These are phyloP conservation scores for Neodon shergylaensis DNA, from an alignment of 2,113 vertebrate species.

Conservation along the genomic window DNA sequence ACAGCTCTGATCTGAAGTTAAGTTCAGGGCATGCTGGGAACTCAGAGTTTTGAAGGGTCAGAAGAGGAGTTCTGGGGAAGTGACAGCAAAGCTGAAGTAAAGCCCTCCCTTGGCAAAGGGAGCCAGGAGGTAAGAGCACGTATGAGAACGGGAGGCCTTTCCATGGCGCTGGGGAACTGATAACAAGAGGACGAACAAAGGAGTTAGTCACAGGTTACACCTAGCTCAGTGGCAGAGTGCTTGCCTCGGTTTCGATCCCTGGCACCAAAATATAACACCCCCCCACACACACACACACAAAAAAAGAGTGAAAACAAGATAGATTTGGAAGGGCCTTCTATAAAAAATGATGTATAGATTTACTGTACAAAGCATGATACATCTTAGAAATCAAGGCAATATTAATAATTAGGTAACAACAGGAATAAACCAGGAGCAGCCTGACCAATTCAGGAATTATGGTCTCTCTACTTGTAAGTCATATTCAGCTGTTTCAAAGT, in stretches of 20 bases:
- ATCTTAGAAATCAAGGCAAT: slow-evolving; percentile 16
- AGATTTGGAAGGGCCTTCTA: not conserved
- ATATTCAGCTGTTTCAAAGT: not conserved
- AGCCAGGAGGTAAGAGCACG: not conserved
- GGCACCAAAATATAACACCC: not conserved
- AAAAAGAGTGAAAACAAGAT: not conserved
- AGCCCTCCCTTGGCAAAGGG: not conserved
- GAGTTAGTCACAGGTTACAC: not conserved
- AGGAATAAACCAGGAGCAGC: not conserved
- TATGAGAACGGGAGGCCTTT: not conserved
- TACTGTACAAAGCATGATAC: slow-evolving; percentile 42
- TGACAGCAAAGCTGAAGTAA: not conserved
- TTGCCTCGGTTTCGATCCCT: not conserved
- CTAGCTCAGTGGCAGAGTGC: not conserved
- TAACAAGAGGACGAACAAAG: not conserved
- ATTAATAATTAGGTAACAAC: not conserved
- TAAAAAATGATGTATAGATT: slow-evolving; percentile 7
- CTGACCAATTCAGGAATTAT: not conserved
- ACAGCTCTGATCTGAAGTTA: slow-evolving; percentile 31
- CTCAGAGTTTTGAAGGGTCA: not conserved
- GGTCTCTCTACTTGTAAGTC: not conserved
- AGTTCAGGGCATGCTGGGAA: not conserved
- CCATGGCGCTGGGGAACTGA: not conserved
- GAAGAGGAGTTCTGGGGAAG: not conserved
- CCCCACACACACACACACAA: too few relatives aligned